Evolutionary conservation across 2,797 vertebrate species (phyloP).

Genomic region (Melanotaenia nigrans): DNA sequence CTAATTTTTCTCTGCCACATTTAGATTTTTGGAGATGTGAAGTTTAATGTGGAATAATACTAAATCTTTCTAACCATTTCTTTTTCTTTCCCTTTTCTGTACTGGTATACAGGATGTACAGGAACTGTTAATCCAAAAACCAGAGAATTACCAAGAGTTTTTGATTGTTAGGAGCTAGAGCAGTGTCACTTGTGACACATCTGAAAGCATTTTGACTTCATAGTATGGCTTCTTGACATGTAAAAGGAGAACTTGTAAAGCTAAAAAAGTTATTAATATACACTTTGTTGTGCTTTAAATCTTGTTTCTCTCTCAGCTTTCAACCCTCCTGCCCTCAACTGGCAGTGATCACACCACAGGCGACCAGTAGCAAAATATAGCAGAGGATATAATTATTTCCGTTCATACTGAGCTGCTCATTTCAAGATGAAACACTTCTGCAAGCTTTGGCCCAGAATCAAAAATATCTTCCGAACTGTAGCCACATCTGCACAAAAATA

Average conservation of each 20-base stretch:
- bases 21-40: not conserved
- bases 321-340: slow-evolving; percentile 13
- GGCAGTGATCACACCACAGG: slow-evolving; percentile 25
- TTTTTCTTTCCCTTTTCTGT: not conserved
- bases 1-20: too few species aligned
- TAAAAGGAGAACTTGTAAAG: slow-evolving; percentile 17
- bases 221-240: slow-evolving; percentile 8
- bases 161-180: slow-evolving; percentile 29
- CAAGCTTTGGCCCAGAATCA: slow-evolving; percentile 45
- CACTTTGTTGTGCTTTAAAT: slow-evolving; percentile 26
- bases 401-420: slow-evolving; percentile 40
- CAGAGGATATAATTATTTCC: slow-evolving; percentile 15
- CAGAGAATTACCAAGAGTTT: slow-evolving; percentile 5
- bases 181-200: not conserved
- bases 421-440: slow-evolving; percentile 48
- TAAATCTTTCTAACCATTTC: not conserved
- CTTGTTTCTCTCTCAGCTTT: slow-evolving; percentile 15
- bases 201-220: slow-evolving; percentile 17
- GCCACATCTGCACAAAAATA: slow-evolving; percentile 37
- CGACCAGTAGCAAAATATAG: slow-evolving; percentile 22
- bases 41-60: not conserved
- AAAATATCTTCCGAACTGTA: slow-evolving; percentile 34
- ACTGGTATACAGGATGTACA: not conserved
- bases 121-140: slow-evolving; percentile 4
- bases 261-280: slow-evolving; percentile 17